These are phyloP conservation scores for Nymphalis polychloros DNA, from an alignment of 2,888 invertebrate species.

Conservation along the genomic window DNA sequence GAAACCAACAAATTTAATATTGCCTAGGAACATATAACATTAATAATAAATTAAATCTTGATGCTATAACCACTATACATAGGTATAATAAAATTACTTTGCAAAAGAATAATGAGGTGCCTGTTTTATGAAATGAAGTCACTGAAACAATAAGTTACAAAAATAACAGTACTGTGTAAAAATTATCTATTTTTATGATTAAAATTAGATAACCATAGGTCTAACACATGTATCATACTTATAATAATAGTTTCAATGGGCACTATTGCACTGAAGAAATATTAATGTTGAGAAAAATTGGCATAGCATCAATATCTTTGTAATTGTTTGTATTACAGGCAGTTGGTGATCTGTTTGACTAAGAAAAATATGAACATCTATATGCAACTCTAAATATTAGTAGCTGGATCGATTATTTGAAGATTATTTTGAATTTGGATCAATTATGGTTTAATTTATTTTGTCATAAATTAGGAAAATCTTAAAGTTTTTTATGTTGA, in stretches of 20 bases:
- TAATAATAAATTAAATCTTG: too few relatives aligned
- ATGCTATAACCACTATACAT: too few relatives aligned
- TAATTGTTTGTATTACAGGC: conserved; percentile 80
- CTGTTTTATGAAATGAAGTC: too few relatives aligned
- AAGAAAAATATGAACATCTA: conserved; percentile 66
- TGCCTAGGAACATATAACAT: too few relatives aligned
- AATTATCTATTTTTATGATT: too few relatives aligned
- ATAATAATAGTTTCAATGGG: background rate
- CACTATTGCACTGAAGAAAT: background rate
- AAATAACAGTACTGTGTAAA: too few relatives aligned
- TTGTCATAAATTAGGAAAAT: conserved; percentile 22
- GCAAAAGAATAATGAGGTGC: too few relatives aligned
- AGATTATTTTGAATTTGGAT: conserved; percentile 29
- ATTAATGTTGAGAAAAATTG: conserved; percentile 1
- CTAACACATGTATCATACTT: too few relatives aligned
- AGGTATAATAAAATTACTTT: too few relatives aligned
- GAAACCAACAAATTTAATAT: too few relatives aligned
- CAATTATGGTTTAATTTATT: conserved; percentile 26
- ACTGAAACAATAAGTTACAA: too few relatives aligned
- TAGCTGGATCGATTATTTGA: conserved; percentile 57
- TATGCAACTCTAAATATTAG: conserved; percentile 62
- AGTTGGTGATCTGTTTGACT: conserved; percentile 78
- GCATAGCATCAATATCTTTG: conserved; percentile 44
- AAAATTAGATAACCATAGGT: too few relatives aligned
- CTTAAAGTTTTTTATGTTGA: conserved; percentile 18